Percentiles rank a stretch among this genome's conserved stretches.
Conservation (phyloP, 2,113 vertebrate genomes). For the Oreochromis niloticus region DNA sequence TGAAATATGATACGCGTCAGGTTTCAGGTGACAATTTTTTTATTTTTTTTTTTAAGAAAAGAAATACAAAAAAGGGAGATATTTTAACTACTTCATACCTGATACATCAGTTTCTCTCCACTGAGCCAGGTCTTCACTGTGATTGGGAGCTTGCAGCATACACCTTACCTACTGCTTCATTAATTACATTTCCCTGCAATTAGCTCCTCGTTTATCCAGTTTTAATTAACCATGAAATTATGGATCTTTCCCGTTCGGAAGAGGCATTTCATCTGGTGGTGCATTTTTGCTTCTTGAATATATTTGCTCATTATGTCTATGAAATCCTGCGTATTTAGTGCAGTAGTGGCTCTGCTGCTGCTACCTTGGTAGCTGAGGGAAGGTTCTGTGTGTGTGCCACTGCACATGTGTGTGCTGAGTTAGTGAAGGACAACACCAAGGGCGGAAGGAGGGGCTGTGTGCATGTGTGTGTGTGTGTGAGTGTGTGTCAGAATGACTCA, state of each 20-base stretch:
- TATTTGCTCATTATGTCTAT: slow-evolving; percentile 4
- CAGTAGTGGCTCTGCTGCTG: not conserved
- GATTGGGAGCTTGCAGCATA: slow-evolving; percentile 6
- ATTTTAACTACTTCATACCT: not conserved
- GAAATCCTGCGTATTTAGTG: not conserved
- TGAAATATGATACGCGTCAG: slow-evolving; percentile 2
- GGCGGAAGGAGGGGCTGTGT: slow-evolving; percentile 1
- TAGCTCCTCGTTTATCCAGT: slow-evolving; percentile 30
- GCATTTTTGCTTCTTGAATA: not conserved
- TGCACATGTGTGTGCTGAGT: not conserved
- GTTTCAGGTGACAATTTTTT: slow-evolving; percentile 1
- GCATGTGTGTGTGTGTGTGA: not conserved
- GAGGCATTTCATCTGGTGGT: not conserved
- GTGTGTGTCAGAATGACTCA: slow-evolving; percentile 34
- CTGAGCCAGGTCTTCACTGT: not conserved
- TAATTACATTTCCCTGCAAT: slow-evolving; percentile 53
- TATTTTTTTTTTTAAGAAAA: not conserved
- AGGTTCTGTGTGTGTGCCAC: not conserved
- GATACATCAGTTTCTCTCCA: not conserved
- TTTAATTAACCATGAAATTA: slow-evolving; percentile 54
- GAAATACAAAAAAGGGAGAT: not conserved
- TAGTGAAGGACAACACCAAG: slow-evolving; percentile 44
- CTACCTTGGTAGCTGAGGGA: not conserved
- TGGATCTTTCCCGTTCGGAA: not conserved
- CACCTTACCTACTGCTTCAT: slow-evolving; percentile 8